These are phyloP conservation scores for Pangasius djambal DNA, from an alignment of 2,797 vertebrate genomes.

Conservation along the genomic window DNA sequence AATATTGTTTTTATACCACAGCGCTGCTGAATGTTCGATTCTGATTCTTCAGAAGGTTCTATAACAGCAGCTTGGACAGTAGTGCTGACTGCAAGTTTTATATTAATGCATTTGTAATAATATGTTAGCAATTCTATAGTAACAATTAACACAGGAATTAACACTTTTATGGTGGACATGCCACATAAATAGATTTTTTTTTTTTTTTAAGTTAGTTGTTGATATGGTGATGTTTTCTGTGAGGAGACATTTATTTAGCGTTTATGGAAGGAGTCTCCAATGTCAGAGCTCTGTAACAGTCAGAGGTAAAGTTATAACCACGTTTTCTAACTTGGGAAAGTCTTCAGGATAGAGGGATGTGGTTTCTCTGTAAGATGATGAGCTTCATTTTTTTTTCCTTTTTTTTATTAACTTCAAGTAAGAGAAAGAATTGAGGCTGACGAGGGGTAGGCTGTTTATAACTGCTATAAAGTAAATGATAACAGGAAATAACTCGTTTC, in stretches of 20 bases:
- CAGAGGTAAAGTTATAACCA: not conserved
- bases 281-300: not conserved
- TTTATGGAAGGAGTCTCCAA: not conserved
- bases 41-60: not conserved
- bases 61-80: not conserved
- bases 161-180: not conserved
- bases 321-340: not conserved
- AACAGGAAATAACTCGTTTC: not conserved
- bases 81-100: not conserved
- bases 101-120: not conserved
- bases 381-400: not conserved
- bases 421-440: not conserved
- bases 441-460: not conserved
- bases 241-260: not conserved
- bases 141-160: not conserved
- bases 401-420: not conserved
- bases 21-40: not conserved
- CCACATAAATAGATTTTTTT: not conserved
- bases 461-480: not conserved
- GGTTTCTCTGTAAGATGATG: not conserved
- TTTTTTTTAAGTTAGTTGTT: not conserved
- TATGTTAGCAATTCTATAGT: not conserved
- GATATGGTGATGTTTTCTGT: not conserved
- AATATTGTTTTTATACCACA: not conserved
- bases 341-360: not conserved